Conservation (phyloP, 2,888 invertebrate genomes). For the Cantharis rustica region DNA sequence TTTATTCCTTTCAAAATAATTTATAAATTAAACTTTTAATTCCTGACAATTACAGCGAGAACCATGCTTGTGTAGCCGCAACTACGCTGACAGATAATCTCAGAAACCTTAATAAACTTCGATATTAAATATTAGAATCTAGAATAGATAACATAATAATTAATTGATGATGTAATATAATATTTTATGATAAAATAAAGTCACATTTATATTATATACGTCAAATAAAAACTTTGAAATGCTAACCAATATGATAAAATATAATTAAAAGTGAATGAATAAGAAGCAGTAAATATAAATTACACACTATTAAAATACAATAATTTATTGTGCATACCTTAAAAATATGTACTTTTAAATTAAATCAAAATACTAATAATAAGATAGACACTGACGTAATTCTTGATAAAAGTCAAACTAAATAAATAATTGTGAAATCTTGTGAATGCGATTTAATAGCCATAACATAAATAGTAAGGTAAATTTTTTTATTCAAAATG, state of each 20-base stretch:
- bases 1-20: conserved; percentile 2
- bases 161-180: background rate
- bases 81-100: background rate
- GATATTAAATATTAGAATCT: background rate
- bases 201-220: background rate
- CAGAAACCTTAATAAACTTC: background rate
- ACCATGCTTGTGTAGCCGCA: background rate
- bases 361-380: background rate
- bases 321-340: background rate
- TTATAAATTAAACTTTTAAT: conserved; percentile 1
- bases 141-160: background rate
- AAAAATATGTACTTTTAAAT: background rate
- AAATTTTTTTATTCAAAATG: background rate
- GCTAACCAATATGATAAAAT: background rate
- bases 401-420: background rate
- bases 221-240: background rate
- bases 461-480: background rate
- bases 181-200: background rate
- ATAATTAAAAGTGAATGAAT: background rate
- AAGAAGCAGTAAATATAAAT: background rate
- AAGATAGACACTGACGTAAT: background rate
- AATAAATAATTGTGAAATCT: background rate
- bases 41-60: background rate
- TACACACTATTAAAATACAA: background rate
- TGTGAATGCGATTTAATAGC: background rate